phyloP scores from a whole-genome alignment of 2,888 invertebrate genomes.

The Elaeidobius kamerunicus region DNA sequence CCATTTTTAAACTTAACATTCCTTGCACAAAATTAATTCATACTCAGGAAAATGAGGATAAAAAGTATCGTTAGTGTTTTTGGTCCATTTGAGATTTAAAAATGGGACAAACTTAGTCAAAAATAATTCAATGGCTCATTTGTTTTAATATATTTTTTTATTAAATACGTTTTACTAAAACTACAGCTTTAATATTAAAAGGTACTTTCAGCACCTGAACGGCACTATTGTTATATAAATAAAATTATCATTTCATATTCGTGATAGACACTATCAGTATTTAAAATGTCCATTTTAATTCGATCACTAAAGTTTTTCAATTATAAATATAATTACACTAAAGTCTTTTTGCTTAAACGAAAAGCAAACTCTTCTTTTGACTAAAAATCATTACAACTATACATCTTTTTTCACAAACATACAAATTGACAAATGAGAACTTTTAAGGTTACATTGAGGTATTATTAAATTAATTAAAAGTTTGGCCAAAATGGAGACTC shows the following conservation, averaged over 20 bases:
- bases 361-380: not conserved
- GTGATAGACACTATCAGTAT: slow-evolving; percentile 11
- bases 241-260: slow-evolving; percentile 13
- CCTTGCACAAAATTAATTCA: slow-evolving; percentile 25
- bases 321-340: slow-evolving; percentile 12
- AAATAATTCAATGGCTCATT: slow-evolving; percentile 18
- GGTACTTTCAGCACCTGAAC: slow-evolving; percentile 25
- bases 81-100: slow-evolving; percentile 6
- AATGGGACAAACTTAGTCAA: slow-evolving; percentile 11
- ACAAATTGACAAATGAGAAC: slow-evolving; percentile 14
- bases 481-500: slow-evolving; percentile 12
- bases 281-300: slow-evolving; percentile 5
- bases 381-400: slow-evolving; percentile 21
- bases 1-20: not conserved
- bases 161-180: slow-evolving; percentile 25
- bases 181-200: slow-evolving; percentile 23
- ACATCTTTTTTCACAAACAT: slow-evolving; percentile 21
- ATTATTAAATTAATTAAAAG: slow-evolving; percentile 15
- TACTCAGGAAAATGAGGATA: slow-evolving; percentile 26
- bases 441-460: slow-evolving; percentile 14
- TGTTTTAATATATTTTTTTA: slow-evolving; percentile 24
- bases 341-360: not conserved
- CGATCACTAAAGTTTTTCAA: slow-evolving; percentile 1
- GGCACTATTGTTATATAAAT: slow-evolving; percentile 23
- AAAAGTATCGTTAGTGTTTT: not conserved